These are phyloP conservation scores for Hydrolagus colliei DNA, from an alignment of 2,797 vertebrate species.

Conservation along the genomic window DNA sequence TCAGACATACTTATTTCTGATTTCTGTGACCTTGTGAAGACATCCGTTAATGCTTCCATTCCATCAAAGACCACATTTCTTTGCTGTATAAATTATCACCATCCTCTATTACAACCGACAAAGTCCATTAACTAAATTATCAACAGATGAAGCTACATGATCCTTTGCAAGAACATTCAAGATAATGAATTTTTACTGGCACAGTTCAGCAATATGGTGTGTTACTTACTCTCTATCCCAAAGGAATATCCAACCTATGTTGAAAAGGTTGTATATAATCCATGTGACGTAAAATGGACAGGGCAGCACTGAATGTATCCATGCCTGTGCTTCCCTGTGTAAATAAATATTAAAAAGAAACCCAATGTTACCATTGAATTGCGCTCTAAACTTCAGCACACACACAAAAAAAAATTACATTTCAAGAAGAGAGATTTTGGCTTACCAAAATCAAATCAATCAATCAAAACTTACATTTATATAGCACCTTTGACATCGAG, in stretches of 20 bases:
- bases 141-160: neutral
- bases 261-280: slow-evolving; percentile 56
- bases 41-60: too few relatives aligned
- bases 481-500: too few relatives aligned
- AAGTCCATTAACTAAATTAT: too few relatives aligned
- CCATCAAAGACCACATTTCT: too few relatives aligned
- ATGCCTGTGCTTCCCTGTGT: slow-evolving; percentile 35
- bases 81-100: too few relatives aligned
- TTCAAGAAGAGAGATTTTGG: too few relatives aligned
- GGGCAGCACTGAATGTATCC: slow-evolving; percentile 46
- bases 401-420: too few relatives aligned
- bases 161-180: neutral
- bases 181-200: neutral
- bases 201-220: neutral
- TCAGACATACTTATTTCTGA: too few relatives aligned
- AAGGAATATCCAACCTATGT: slow-evolving; percentile 58
- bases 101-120: too few relatives aligned
- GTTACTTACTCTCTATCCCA: slow-evolving; percentile 62
- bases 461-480: too few relatives aligned
- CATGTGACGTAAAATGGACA: slow-evolving; percentile 57
- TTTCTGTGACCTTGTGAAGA: too few relatives aligned
- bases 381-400: neutral
- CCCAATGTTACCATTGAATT: neutral
- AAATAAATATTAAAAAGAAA: slow-evolving; percentile 31
- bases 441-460: too few relatives aligned